Conservation (phyloP, 1,140 invertebrate genomes). For the Drosophila trapezifrons region DNA sequence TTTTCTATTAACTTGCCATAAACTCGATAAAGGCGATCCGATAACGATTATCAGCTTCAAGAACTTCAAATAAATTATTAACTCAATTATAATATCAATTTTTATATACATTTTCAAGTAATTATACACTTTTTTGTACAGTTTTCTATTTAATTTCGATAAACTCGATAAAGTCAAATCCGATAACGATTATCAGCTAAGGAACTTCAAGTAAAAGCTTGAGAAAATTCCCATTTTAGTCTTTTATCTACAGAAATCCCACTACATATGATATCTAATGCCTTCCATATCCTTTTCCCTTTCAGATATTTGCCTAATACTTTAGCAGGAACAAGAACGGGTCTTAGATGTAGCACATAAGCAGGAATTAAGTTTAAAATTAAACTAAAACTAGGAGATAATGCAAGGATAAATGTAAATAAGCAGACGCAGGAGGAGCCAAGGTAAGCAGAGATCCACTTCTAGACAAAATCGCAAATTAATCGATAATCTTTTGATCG, state of each 20-base stretch:
- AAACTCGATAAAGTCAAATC: too few relatives aligned
- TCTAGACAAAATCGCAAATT: slow-evolving; percentile 30
- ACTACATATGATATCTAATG: background rate
- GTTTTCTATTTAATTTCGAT: too few relatives aligned
- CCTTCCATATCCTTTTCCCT: background rate
- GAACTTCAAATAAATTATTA: too few relatives aligned
- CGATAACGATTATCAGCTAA: too few relatives aligned
- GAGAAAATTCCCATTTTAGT: background rate
- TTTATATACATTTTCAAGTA: too few relatives aligned
- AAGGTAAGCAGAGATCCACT: slow-evolving; percentile 10
- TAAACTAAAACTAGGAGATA: slow-evolving; percentile 53
- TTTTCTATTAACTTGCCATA: too few relatives aligned
- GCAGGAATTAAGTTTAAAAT: slow-evolving; percentile 41
- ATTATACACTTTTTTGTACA: too few relatives aligned
- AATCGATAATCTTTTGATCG: background rate
- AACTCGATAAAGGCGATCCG: too few relatives aligned
- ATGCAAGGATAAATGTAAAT: slow-evolving; percentile 43
- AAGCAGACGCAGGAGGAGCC: slow-evolving; percentile 14
- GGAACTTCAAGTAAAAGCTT: too few relatives aligned
- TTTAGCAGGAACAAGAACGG: slow-evolving; percentile 63
- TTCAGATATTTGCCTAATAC: slow-evolving; percentile 33
- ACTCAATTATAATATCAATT: too few relatives aligned
- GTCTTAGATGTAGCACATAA: slow-evolving; percentile 69
- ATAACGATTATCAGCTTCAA: too few relatives aligned
- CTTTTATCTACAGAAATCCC: background rate